Percentiles rank a stretch among this genome's conserved stretches.
phyloP scores from a whole-genome alignment of 2,797 vertebrate species.

The Prionace glauca region DNA sequence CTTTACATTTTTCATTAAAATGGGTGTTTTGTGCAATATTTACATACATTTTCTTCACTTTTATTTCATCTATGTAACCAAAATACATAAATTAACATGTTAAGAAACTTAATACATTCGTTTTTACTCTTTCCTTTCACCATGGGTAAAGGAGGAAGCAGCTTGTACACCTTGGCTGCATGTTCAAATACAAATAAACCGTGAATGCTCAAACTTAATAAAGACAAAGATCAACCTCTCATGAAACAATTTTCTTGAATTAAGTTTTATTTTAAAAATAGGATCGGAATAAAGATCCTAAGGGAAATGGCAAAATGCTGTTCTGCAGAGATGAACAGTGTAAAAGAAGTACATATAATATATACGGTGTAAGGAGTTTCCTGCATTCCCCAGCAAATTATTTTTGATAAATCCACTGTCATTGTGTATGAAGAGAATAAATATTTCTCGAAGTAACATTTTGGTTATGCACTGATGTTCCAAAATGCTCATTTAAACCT shows the following conservation, averaged over 20 bases:
- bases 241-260: slow-evolving; percentile 34
- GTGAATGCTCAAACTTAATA: slow-evolving; percentile 34
- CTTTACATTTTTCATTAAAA: background rate
- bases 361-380: slow-evolving; percentile 34
- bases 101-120: background rate
- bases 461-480: background rate
- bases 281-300: slow-evolving; percentile 37
- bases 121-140: background rate
- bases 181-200: slow-evolving; percentile 24
- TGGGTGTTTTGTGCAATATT: background rate
- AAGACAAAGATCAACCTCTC: slow-evolving; percentile 35
- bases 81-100: slow-evolving; percentile 6
- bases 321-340: slow-evolving; percentile 35
- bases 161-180: background rate
- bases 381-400: background rate
- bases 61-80: background rate
- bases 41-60: background rate
- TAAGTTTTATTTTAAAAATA: slow-evolving; percentile 39
- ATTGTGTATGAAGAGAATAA: background rate
- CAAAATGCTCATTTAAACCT: slow-evolving; percentile 25
- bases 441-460: background rate
- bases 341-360: slow-evolving; percentile 30
- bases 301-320: slow-evolving; percentile 38
- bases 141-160: background rate
- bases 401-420: background rate